Conservation (phyloP, 2,113 vertebrate species). For the Myxocyprinus asiaticus region DNA sequence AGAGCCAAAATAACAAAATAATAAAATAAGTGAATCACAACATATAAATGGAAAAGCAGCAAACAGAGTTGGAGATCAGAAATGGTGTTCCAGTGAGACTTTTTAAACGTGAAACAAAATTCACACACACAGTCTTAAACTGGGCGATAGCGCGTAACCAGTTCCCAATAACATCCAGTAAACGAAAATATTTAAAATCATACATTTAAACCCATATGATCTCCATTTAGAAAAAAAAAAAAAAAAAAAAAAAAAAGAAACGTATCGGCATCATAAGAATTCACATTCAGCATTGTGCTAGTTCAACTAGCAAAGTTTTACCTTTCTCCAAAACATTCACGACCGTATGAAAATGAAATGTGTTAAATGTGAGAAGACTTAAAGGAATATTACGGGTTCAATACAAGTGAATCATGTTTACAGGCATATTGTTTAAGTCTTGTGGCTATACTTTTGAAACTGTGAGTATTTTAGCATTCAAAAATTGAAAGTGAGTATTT, state of each 20-base stretch:
- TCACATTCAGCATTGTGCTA: conserved; percentile 60
- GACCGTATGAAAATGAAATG: conserved; percentile 63
- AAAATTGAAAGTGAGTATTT: no score
- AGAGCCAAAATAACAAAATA: not conserved
- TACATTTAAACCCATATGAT: conserved; percentile 40
- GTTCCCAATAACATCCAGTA: conserved; percentile 26
- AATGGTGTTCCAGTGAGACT: conserved; percentile 39
- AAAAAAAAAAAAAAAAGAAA: conserved; percentile 27
- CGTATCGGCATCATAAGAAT: conserved; percentile 44
- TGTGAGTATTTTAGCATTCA: no score
- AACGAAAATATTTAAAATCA: conserved; percentile 47
- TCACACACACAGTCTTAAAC: no score
- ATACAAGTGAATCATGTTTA: no score
- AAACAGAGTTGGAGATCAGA: conserved; percentile 31
- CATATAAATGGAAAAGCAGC: conserved; percentile 8
- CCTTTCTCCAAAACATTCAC: conserved; percentile 75
- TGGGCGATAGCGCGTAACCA: not conserved
- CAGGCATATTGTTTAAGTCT: no score
- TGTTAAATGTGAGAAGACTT: not conserved
- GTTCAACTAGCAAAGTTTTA: conserved; percentile 55
- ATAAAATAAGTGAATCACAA: conserved; percentile 29
- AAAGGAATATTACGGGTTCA: not conserved
- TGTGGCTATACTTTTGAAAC: no score
- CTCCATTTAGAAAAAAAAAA: conserved; percentile 20
- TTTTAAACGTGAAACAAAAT: conserved; percentile 9